Conservation (phyloP, 2,797 vertebrate species). For the Diceros bicornis region DNA sequence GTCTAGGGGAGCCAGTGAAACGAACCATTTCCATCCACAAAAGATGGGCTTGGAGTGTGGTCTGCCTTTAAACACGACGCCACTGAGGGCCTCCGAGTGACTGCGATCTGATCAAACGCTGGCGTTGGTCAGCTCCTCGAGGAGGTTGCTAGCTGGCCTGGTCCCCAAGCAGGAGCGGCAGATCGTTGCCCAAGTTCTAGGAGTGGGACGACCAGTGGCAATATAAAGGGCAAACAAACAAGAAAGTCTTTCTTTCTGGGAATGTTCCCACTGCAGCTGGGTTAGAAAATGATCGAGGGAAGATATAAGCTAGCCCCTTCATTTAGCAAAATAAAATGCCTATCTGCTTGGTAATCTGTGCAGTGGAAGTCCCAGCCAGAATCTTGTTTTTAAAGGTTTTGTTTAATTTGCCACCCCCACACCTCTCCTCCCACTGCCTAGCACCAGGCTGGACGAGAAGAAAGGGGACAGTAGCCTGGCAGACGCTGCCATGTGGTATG, state of each 20-base stretch:
- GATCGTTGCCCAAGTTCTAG: slow-evolving; percentile 68
- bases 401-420: slow-evolving; percentile 53
- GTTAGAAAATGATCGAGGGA: slow-evolving; percentile 86
- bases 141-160: not conserved
- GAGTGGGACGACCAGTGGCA: slow-evolving; percentile 80
- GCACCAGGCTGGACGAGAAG: slow-evolving; percentile 1
- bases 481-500: not conserved
- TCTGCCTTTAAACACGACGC: not conserved
- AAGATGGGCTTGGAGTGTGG: not conserved
- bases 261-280: slow-evolving; percentile 86
- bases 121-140: not conserved
- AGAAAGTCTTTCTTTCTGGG: slow-evolving; percentile 86
- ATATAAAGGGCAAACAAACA: slow-evolving; percentile 86
- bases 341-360: slow-evolving; percentile 84
- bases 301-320: slow-evolving; percentile 88
- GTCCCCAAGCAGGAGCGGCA: not conserved
- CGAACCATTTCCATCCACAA: not conserved
- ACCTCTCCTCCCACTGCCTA: not conserved
- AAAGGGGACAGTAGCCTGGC: not conserved
- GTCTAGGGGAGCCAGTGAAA: not conserved
- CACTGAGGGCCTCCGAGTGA: not conserved
- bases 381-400: slow-evolving; percentile 78
- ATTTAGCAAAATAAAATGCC: slow-evolving; percentile 88
- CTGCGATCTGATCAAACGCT: not conserved
- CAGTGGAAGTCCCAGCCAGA: slow-evolving; percentile 76